phyloP scores from a whole-genome alignment of 2,113 vertebrate species.

The Lynx canadensis region DNA sequence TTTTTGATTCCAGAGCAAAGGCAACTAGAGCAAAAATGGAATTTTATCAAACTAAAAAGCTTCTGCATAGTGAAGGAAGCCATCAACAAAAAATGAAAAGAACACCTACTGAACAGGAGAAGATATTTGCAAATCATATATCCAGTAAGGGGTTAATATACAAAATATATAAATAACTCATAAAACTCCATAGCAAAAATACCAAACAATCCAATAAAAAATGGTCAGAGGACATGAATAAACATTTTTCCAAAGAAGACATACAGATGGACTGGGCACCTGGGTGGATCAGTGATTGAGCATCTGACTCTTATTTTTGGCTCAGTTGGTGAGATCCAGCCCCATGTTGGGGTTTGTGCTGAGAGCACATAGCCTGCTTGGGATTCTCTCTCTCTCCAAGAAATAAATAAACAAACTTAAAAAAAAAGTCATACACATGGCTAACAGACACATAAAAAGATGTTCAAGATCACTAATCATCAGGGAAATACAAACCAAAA shows the following conservation, averaged over 20 bases:
- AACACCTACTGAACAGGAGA: background rate
- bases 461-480: background rate
- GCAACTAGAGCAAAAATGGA: background rate
- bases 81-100: background rate
- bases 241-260: background rate
- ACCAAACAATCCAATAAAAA: background rate
- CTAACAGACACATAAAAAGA: background rate
- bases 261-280: background rate
- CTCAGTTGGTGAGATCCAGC: no score
- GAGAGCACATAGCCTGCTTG: no score
- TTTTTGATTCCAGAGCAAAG: background rate
- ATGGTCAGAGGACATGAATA: background rate
- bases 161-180: background rate
- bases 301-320: no score
- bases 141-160: background rate
- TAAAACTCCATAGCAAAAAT: background rate
- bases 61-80: background rate
- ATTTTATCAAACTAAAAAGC: background rate
- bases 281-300: no score
- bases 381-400: no score
- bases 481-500: background rate
- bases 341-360: no score
- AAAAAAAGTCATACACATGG: background rate
- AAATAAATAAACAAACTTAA: background rate
- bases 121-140: background rate